Percentiles rank a stretch among this genome's conserved stretches.
phyloP scores from a whole-genome alignment of 2,888 invertebrate genomes.

The Drosophila buzzatii region DNA sequence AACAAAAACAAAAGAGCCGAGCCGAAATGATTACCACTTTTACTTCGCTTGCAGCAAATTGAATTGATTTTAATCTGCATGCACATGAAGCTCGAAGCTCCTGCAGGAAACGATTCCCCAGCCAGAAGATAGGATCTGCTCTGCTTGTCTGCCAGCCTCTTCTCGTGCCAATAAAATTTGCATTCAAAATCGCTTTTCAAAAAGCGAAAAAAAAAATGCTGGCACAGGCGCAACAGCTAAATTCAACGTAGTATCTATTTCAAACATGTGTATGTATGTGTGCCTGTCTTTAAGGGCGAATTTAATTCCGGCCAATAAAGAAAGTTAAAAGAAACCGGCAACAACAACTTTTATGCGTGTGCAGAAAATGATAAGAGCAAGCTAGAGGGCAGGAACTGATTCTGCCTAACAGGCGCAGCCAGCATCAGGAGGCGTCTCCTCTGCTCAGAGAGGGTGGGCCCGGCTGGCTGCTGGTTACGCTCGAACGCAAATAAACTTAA shows the following conservation, averaged over 20 bases:
- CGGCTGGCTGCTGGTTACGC: slow-evolving; percentile 27
- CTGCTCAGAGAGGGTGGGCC: background rate
- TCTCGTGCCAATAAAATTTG: slow-evolving; percentile 75
- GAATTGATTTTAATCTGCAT: slow-evolving; percentile 79
- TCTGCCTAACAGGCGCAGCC: background rate
- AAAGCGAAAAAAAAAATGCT: slow-evolving; percentile 37
- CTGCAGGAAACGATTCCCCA: slow-evolving; percentile 13
- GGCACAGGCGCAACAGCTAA: slow-evolving; percentile 44
- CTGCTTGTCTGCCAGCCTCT: slow-evolving; percentile 12
- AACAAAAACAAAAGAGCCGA: slow-evolving; percentile 64
- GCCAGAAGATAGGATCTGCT: background rate
- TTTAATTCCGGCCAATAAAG: slow-evolving; percentile 75
- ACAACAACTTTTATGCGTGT: slow-evolving; percentile 78
- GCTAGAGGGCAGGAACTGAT: slow-evolving; percentile 25
- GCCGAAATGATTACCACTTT: slow-evolving; percentile 73
- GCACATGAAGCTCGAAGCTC: slow-evolving; percentile 26
- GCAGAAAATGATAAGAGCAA: slow-evolving; percentile 70
- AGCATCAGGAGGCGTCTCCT: background rate
- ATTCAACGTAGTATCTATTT: slow-evolving; percentile 37
- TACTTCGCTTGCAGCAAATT: slow-evolving; percentile 74
- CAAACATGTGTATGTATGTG: slow-evolving; percentile 17
- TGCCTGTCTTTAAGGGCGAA: slow-evolving; percentile 53
- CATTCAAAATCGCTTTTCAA: slow-evolving; percentile 75
- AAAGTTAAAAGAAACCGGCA: slow-evolving; percentile 62
- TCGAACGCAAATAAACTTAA: slow-evolving; percentile 71